These are phyloP conservation scores for Mnemiopsis leidyi DNA, from an alignment of 37 sponge, comb jelly and placozoan genomes.

Conservation along the genomic window DNA sequence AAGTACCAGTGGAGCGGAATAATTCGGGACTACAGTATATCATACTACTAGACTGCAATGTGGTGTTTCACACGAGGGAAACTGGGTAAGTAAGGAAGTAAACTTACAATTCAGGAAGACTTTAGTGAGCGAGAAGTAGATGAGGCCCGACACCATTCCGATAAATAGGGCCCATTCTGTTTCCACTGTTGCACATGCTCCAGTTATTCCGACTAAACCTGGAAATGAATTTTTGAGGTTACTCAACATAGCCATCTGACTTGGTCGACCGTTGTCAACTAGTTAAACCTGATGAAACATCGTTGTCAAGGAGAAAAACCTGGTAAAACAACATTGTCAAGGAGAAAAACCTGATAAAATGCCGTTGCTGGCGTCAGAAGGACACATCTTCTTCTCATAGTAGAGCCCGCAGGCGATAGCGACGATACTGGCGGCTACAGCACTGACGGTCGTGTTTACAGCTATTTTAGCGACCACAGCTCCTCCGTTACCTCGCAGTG, in stretches of 20 bases:
- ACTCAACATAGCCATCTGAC: too few species aligned
- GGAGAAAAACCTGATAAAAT: background rate
- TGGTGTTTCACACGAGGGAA: too few species aligned
- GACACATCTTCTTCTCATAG: background rate
- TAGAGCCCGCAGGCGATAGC: background rate
- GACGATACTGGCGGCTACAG: background rate
- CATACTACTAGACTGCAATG: too few species aligned
- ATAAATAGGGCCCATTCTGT: constrained; percentile 31
- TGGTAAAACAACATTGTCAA: too few species aligned
- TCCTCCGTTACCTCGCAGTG: background rate
- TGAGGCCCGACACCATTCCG: constrained; percentile 14
- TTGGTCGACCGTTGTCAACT: too few species aligned
- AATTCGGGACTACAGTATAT: background rate
- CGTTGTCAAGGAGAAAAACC: too few species aligned
- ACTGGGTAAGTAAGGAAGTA: too few species aligned
- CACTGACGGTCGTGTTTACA: constrained; percentile 1
- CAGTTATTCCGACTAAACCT: constrained; percentile 51
- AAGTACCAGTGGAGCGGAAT: background rate
- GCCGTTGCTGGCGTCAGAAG: background rate
- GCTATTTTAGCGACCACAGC: background rate
- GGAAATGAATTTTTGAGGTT: too few species aligned
- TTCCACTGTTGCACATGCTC: constrained; percentile 54
- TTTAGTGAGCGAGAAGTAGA: constrained; percentile 45
- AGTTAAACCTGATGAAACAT: too few species aligned
- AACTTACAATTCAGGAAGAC: background rate